A percentile compares a stretch with the other conserved stretches of the same genome.
Evolutionary conservation across 1,140 invertebrate genomes (phyloP).

Genomic region (Planococcus citri): DNA sequence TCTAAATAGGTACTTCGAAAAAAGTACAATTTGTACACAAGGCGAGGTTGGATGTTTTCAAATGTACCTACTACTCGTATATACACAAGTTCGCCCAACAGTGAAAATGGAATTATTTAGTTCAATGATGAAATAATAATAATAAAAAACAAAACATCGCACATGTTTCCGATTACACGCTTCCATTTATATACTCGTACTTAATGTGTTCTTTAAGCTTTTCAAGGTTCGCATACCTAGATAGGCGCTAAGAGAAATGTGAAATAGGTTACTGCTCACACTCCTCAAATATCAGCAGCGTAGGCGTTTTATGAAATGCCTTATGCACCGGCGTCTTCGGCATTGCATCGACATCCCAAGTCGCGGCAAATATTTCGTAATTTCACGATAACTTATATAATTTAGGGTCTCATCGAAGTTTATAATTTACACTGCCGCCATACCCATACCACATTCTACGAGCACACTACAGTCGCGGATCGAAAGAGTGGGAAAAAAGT

Average conservation of each 20-base stretch:
- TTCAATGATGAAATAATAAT: conserved; percentile 1
- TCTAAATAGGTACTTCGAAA: no score
- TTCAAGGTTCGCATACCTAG: neutral
- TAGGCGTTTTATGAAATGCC: neutral
- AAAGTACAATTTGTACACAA: no score
- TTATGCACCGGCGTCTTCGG: no score
- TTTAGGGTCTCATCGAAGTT: neutral
- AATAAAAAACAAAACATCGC: neutral
- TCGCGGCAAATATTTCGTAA: neutral
- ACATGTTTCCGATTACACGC: neutral
- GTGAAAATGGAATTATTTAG: neutral
- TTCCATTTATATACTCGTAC: neutral
- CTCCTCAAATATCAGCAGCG: neutral
- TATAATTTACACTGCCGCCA: neutral
- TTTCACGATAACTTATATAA: neutral
- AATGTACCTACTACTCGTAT: no score
- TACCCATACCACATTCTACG: no score
- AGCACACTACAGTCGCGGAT: no score
- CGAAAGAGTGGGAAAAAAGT: neutral
- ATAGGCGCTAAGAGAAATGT: neutral
- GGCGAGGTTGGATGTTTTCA: no score
- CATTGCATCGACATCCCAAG: neutral
- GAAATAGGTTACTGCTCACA: neutral
- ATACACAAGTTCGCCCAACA: no score
- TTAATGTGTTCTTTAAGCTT: neutral